Percentiles rank a stretch among this genome's conserved stretches.
Conservation (phyloP, 2,797 vertebrate species). For the Agapornis canus region DNA sequence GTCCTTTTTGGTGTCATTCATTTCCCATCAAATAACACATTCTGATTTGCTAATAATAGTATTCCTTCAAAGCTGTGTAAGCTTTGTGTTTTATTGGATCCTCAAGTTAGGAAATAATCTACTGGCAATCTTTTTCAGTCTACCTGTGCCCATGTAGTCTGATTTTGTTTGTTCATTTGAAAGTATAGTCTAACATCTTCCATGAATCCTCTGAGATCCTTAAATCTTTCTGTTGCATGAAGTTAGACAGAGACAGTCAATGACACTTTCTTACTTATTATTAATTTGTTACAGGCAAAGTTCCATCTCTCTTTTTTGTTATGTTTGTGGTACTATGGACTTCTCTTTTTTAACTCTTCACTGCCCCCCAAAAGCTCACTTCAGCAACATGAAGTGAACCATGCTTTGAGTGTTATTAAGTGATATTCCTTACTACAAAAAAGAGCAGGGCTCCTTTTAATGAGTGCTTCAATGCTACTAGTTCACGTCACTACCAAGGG, state of each 20-base stretch:
- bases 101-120: neutral
- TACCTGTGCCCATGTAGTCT: neutral
- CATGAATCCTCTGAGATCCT: neutral
- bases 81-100: neutral
- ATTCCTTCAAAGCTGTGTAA: neutral
- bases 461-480: slow-evolving; percentile 61
- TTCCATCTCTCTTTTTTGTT: slow-evolving; percentile 49
- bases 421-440: slow-evolving; percentile 58
- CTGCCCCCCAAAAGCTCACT: slow-evolving; percentile 50
- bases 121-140: neutral
- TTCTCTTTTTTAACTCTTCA: slow-evolving; percentile 9
- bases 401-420: slow-evolving; percentile 45
- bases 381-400: slow-evolving; percentile 49
- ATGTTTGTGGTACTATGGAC: slow-evolving; percentile 29
- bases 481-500: slow-evolving; percentile 52
- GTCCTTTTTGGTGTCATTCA: neutral
- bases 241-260: slow-evolving; percentile 26
- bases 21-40: neutral
- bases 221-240: slow-evolving; percentile 39
- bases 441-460: slow-evolving; percentile 64
- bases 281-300: slow-evolving; percentile 49
- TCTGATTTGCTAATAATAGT: neutral
- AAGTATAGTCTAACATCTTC: slow-evolving; percentile 23
- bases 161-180: slow-evolving; percentile 56
- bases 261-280: slow-evolving; percentile 38